These are phyloP conservation scores for Trachelus iudaicus DNA, from an alignment of 2,888 invertebrate species.

Conservation along the genomic window DNA sequence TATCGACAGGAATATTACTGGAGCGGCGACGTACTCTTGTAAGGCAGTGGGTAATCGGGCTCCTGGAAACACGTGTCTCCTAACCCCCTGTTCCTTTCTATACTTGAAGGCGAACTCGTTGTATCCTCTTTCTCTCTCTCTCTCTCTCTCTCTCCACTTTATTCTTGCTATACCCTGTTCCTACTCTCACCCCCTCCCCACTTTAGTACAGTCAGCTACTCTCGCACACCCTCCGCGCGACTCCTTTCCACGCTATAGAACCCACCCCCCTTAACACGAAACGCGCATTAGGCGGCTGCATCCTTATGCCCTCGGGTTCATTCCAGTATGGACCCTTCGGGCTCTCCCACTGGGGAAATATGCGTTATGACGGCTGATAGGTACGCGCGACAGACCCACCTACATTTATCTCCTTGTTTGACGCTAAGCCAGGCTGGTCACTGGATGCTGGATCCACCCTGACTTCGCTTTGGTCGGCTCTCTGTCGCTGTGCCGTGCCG, in stretches of 20 bases:
- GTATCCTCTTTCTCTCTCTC: neutral
- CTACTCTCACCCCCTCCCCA: neutral
- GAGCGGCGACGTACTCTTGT: conserved; percentile 49
- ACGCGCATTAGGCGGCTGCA: conserved; percentile 62
- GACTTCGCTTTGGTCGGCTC: too few species aligned
- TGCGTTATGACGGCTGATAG: conserved; percentile 34
- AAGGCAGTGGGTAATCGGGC: conserved; percentile 56
- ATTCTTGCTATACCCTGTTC: neutral
- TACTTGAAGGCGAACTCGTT: neutral
- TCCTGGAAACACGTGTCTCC: conserved; percentile 58
- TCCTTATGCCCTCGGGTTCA: conserved; percentile 41
- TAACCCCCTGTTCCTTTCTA: conserved; percentile 10
- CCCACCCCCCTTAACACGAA: conserved; percentile 58
- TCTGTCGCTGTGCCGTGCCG: too few species aligned
- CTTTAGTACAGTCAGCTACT: neutral
- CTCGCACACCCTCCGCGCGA: conserved; percentile 31
- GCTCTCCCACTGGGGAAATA: conserved; percentile 18
- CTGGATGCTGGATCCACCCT: neutral
- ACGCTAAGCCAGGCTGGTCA: neutral
- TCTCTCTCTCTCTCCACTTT: conserved; percentile 13
- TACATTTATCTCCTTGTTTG: conserved; percentile 11
- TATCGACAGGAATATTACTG: conserved; percentile 41
- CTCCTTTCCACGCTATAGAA: conserved; percentile 43
- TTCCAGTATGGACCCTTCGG: conserved; percentile 25
- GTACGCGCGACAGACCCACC: conserved; percentile 6